Conservation (phyloP, 2,888 invertebrate species). For the Neoaliturus tenellus region DNA sequence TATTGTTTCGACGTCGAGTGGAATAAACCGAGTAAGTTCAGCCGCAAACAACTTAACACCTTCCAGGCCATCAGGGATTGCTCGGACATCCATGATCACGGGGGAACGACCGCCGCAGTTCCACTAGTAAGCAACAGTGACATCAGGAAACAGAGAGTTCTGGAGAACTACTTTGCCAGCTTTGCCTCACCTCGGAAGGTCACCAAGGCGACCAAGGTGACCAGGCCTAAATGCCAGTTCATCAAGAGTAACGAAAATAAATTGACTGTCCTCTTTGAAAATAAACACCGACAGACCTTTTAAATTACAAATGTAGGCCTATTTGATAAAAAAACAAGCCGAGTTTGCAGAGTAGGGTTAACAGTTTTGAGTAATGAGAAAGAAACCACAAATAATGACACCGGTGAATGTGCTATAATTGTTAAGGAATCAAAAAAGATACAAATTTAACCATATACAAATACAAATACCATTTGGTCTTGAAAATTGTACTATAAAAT, state of each 20-base stretch:
- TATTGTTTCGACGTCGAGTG: slow-evolving; percentile 31
- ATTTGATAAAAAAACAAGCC: no score
- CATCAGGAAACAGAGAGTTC: slow-evolving; percentile 69
- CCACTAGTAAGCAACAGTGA: slow-evolving; percentile 68
- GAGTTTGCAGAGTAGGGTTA: no score
- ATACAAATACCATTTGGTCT: no score
- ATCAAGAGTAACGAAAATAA: not conserved
- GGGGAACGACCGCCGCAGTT: slow-evolving; percentile 70
- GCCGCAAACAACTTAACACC: slow-evolving; percentile 15
- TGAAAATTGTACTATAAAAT: no score
- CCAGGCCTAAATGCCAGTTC: not conserved
- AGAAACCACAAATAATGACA: no score
- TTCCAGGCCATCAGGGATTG: slow-evolving; percentile 72
- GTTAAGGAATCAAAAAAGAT: no score
- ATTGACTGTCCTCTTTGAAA: not conserved
- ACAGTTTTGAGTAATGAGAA: no score
- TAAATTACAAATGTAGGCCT: no score
- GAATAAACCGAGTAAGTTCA: slow-evolving; percentile 35
- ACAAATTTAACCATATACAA: no score
- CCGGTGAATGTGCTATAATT: no score
- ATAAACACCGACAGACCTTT: no score
- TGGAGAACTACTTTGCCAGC: slow-evolving; percentile 71
- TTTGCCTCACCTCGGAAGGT: slow-evolving; percentile 48
- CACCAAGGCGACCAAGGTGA: not conserved
- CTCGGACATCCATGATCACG: slow-evolving; percentile 71